Evolutionary conservation across 2,797 vertebrate genomes (phyloP), one percentile per base, ranked within the genome.

Genomic region (Triplophysa bombifrons): DNA sequence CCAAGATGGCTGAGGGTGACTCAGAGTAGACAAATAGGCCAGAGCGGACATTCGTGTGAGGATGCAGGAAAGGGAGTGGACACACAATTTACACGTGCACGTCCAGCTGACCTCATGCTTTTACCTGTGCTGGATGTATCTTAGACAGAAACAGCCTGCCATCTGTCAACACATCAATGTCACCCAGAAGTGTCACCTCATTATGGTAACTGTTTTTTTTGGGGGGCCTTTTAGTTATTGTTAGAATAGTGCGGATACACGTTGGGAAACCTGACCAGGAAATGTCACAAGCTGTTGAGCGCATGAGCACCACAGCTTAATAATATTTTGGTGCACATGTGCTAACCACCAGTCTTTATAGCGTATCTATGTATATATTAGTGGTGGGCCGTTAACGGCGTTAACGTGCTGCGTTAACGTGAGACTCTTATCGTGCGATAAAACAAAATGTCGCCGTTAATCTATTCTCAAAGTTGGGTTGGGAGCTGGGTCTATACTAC

Each of bases 151-250:
- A 50, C 30, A 68, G 25, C 11, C 80, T 78, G 64, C 53, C 77
- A 82, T 56, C 74, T 85, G 82, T 74, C 41, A 72, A 72, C 25
- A 41, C 16, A 64, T 69, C 69, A 72, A 5, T 80, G 69, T 77
- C 82, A 77, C 19, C 68, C 67, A 34, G 63, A 58, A 66, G 17
- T 16, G 9, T 17, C 46, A 10, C 53, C 64, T 76, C 41, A 46
- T 58, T 27, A 16, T 75, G 19, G 44, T 46, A 11, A 12, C 41
- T 61, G 60, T 61, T 61, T 16, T n/a, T 38, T 6, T 58, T 34
- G 53, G 27, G 27, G 27, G 27, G 22, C 11, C 10, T 25, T 60
- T 60, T 13, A 14, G 12, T 60, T 60, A 3, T 58, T 58, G 22
- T 22, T 58, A 22, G 6, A 58, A 22, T 20, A 60, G 48, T 50